phyloP scores from a whole-genome alignment of 2,797 vertebrate species.

The Pangasius macronema region DNA sequence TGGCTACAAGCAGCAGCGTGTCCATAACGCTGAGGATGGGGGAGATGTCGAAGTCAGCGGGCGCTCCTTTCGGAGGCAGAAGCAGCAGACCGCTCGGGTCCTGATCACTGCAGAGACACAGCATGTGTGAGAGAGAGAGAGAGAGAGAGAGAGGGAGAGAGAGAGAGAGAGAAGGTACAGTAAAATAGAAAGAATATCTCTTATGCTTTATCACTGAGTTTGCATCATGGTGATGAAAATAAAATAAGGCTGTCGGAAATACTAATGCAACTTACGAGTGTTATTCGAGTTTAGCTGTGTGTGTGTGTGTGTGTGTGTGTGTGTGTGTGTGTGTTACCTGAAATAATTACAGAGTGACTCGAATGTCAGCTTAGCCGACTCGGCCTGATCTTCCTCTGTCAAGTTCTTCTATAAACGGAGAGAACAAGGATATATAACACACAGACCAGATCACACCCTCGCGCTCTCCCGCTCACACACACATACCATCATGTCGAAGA shows the following conservation, averaged over 20 bases:
- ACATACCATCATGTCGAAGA: constrained; percentile 94
- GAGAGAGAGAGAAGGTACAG: neutral
- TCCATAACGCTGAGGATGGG: constrained; percentile 90
- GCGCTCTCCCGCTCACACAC: neutral
- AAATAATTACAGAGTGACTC: constrained; percentile 94
- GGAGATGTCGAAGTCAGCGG: constrained; percentile 78
- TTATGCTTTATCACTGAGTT: neutral
- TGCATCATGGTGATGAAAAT: neutral
- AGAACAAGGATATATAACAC: constrained; percentile 5
- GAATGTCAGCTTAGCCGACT: constrained; percentile 90
- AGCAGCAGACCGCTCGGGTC: constrained; percentile 91
- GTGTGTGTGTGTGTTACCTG: constrained; percentile 74
- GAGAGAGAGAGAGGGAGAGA: neutral
- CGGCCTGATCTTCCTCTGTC: constrained; percentile 87
- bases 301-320: neutral
- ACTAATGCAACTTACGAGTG: too few relatives aligned
- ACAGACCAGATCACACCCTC: neutral
- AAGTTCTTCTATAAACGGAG: constrained; percentile 84
- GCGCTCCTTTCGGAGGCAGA: constrained; percentile 86
- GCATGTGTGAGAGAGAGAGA: neutral
- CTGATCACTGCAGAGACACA: constrained; percentile 77
- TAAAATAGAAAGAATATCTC: neutral
- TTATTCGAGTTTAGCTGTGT: neutral
- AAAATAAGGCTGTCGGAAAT: too few relatives aligned
- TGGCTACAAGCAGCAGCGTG: constrained; percentile 86